phyloP scores from a whole-genome alignment of 2,888 invertebrate genomes.

The Lithophane ornitopus region DNA sequence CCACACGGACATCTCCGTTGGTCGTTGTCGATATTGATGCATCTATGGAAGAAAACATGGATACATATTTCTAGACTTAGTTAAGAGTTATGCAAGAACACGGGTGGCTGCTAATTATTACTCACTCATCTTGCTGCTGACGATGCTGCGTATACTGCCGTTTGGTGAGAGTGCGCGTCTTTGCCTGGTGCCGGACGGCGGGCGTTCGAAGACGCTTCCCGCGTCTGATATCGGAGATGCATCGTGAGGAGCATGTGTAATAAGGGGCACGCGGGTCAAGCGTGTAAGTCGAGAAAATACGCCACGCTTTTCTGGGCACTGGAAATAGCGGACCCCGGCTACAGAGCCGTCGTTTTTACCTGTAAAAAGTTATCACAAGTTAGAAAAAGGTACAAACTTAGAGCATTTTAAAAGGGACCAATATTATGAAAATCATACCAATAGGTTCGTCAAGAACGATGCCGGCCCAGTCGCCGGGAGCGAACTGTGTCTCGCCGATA shows the following conservation, averaged over 20 bases:
- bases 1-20: conserved; percentile 93
- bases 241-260: conserved; percentile 88
- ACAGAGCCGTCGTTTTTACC: conserved; percentile 99
- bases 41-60: conserved; percentile 73
- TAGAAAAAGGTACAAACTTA: neutral
- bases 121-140: conserved; percentile 90
- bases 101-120: conserved; percentile 25
- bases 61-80: conserved; percentile 7
- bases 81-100: neutral
- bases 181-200: conserved; percentile 85
- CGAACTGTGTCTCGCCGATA: conserved; percentile 98
- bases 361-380: conserved; percentile 76
- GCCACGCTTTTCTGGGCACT: conserved; percentile 97
- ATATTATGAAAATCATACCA: conserved; percentile 90
- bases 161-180: conserved; percentile 87
- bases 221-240: conserved; percentile 87
- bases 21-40: conserved; percentile 87
- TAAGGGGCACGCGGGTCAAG: conserved; percentile 93
- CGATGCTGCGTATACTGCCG: conserved; percentile 88
- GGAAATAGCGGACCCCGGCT: conserved; percentile 97
- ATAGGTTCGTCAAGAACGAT: conserved; percentile 98
- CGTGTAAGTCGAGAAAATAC: conserved; percentile 97
- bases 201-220: conserved; percentile 87
- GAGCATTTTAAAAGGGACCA: neutral
- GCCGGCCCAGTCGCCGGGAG: conserved; percentile 99